Evolutionary conservation across 2,888 invertebrate species (phyloP).

Genomic region (Limenitis camilla): DNA sequence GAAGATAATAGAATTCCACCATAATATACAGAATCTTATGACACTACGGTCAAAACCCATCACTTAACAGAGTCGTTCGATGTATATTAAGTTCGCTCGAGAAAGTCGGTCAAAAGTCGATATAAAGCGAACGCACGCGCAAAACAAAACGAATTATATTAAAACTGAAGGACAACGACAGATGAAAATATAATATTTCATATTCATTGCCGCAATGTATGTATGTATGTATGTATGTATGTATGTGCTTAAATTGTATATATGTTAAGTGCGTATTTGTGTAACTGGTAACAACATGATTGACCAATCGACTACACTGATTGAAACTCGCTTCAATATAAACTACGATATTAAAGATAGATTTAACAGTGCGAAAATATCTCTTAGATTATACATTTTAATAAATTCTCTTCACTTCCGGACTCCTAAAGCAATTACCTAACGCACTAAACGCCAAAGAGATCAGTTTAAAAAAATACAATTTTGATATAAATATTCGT

Average conservation of each 20-base stretch:
- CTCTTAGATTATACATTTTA: slow-evolving; percentile 61
- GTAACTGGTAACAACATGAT: slow-evolving; percentile 65
- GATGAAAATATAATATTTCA: background rate
- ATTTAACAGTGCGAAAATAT: slow-evolving; percentile 73
- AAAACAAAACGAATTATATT: background rate
- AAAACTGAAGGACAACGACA: background rate
- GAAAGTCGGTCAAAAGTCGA: slow-evolving; percentile 9
- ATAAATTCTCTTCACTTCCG: slow-evolving; percentile 71
- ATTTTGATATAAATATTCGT: slow-evolving; percentile 69
- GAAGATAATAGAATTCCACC: no score
- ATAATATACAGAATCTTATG: background rate
- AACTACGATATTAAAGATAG: slow-evolving; percentile 47
- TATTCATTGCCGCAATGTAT: background rate
- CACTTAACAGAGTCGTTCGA: slow-evolving; percentile 17
- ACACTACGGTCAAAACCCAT: slow-evolving; percentile 1
- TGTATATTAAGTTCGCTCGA: slow-evolving; percentile 20
- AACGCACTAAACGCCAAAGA: slow-evolving; percentile 71
- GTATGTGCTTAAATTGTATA: slow-evolving; percentile 1
- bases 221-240: background rate
- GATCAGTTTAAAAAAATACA: slow-evolving; percentile 73
- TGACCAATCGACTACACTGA: slow-evolving; percentile 52
- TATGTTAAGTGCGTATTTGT: slow-evolving; percentile 20
- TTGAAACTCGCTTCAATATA: slow-evolving; percentile 8
- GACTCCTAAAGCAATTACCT: slow-evolving; percentile 73
- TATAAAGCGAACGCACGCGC: background rate